Evolutionary conservation across 2,888 invertebrate species (phyloP), one percentile per base, ranked within the genome.

Genomic region (Diarsia dahlii): DNA sequence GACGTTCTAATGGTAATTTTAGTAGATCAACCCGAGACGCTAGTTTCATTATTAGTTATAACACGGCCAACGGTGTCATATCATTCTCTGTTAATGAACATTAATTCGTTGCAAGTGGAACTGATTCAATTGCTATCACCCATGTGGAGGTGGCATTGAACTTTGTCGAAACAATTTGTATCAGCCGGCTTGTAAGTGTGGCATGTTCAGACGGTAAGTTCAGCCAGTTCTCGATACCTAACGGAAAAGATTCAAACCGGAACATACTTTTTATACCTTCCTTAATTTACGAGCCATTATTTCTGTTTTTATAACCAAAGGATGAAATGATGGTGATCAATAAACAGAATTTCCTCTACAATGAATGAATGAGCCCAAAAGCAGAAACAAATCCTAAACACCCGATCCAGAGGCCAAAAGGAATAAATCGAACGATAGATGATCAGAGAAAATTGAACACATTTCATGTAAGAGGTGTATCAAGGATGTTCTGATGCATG

Each of bases 81-180:
- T 92, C 90, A 90, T 91, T 93, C 90, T 85, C 85, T 91, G 90
- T 92, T 95, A 95, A 95, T 95, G 92, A 96, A 94, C 92, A 92
- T 93, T 96, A 95, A 95, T 96, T 96, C 91, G 91, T 91, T 95
- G 95, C 95, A 96, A 96, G 96, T 96, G 96, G 95, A 95, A 95
- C 96, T 92, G 95, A 96, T 96, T 96, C 95, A 95, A 95, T 96
- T 95, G 95, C 93, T 95, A 95, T 95, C 95, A 93, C 92, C 91
- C 92, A 93, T 95, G 90, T 92, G 90, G 87, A 92, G 90, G 89
- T 91, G 95, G 94, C 96, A 95, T 93, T 95, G 95, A 95, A 94
- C 96, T 95, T 94, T 93, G 92, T 91, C 91, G 92, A 94, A 94
- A 94, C 90, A 92, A 91, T 92, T 92, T 91, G 91, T 92, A 91